Evolutionary conservation across 2,797 vertebrate genomes (phyloP), one percentile per base, ranked within the genome.

Genomic region (Bradypodion pumilum): DNA sequence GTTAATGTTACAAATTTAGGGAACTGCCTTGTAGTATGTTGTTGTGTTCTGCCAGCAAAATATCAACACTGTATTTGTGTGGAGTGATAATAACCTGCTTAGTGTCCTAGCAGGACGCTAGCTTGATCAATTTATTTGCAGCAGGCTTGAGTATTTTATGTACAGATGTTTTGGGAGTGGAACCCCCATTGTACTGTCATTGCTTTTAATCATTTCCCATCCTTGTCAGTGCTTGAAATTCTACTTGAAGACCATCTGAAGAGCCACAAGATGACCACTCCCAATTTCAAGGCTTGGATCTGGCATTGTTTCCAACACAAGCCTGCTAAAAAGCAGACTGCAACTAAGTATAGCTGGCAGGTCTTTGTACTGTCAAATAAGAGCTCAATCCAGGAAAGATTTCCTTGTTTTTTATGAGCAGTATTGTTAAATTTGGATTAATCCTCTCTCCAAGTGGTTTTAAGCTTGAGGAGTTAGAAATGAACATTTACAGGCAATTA

Each of bases 401-500:
- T 90, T 77, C 86, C 89, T 85, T 82, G 87, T 49, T 91, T 92
- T 91, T 90, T 92, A 82, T 91, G 89, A 89, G 89, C 84, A 78
- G 83, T 74, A 86, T 88, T 85, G 90, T 92, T 91, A 90, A 91
- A 93, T 91, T 88, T 92, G 92, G 89, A 91, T 90, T 86, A 81
- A 91, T 94, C 92, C 85, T 86, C 88, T 92, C 86, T 92, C 85
- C 84, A 87, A 92, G 86, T 86, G 89, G 81, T 90, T 91, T 92
- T 84, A 89, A 75, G 29, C 90, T 87, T 86, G 84, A 59, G 15
- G 83, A 89, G 78, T 91, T 78, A 88, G 85, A 83, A 89, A 86
- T 85, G 87, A 92, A 87, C 90, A 89, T 91, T 84, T 90, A 94
- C 89, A 91, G 90, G 89, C 89, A 91, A 92, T 93, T 91, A 91